Percentiles rank a stretch among this genome's conserved stretches.
phyloP scores from a whole-genome alignment of 1,140 invertebrate species.

The Maconellicoccus hirsutus region DNA sequence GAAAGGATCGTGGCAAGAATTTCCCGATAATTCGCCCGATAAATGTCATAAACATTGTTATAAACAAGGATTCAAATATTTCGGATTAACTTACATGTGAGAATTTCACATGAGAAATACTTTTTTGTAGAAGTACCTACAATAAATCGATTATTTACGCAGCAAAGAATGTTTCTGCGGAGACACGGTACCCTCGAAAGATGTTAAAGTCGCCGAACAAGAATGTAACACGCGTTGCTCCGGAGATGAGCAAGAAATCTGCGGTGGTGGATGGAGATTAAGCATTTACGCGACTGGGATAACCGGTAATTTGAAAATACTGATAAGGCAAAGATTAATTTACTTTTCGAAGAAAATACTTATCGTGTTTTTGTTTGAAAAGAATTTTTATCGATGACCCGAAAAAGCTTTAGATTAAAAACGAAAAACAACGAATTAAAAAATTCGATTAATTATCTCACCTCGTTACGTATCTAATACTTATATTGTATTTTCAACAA shows the following conservation, averaged over 20 bases:
- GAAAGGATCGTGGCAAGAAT: background rate
- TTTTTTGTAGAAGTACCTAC: no score
- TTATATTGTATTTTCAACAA: background rate
- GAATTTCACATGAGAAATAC: no score
- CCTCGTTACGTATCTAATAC: background rate
- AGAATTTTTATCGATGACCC: no score
- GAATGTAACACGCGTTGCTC: constrained; percentile 28
- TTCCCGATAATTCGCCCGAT: background rate
- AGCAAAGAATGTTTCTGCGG: constrained; percentile 29
- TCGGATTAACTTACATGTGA: constrained; percentile 11
- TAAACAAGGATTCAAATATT: background rate
- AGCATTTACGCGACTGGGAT: background rate
- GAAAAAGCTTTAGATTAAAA: no score
- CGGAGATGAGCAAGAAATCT: constrained; percentile 27
- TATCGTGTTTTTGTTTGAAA: no score
- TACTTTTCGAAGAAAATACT: no score
- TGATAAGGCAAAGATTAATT: no score
- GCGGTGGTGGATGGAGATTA: constrained; percentile 27
- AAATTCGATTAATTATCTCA: no score
- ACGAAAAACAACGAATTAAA: no score
- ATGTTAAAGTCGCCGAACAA: constrained; percentile 1
- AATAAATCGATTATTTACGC: background rate
- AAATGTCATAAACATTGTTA: background rate
- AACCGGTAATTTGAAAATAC: background rate
- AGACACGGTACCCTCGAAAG: background rate